phyloP scores from a whole-genome alignment of 2,113 vertebrate species.

The Dermatemys mawii region DNA sequence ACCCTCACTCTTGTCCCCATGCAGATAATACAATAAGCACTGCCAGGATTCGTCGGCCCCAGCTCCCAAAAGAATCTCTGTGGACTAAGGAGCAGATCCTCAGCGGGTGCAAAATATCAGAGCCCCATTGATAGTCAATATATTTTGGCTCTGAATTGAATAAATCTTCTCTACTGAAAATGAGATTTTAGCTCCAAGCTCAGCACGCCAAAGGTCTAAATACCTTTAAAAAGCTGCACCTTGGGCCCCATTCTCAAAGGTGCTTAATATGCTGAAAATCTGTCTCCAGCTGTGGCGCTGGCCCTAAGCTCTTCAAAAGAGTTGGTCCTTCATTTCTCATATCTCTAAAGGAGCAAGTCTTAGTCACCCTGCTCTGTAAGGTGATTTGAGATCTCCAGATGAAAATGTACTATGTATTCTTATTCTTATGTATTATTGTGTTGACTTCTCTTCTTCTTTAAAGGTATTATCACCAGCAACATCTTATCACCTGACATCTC shows the following conservation, averaged over 20 bases:
- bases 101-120: neutral
- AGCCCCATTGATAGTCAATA: neutral
- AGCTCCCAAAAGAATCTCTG: neutral
- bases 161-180: neutral
- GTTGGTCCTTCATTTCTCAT: neutral
- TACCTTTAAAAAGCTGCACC: neutral
- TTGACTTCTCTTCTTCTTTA: neutral
- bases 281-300: neutral
- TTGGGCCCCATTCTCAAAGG: neutral
- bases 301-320: neutral
- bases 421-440: neutral
- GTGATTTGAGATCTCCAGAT: neutral
- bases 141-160: neutral
- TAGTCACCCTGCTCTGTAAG: neutral
- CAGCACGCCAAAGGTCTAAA: neutral
- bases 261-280: neutral
- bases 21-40: neutral
- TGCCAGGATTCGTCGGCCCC: neutral
- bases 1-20: neutral
- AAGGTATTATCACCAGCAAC: neutral
- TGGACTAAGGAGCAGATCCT: neutral
- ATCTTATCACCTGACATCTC: neutral
- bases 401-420: neutral
- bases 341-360: neutral
- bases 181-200: neutral